These are phyloP conservation scores for Spheniscus mendiculus DNA, from an alignment of 2,113 vertebrate genomes.

Conservation along the genomic window DNA sequence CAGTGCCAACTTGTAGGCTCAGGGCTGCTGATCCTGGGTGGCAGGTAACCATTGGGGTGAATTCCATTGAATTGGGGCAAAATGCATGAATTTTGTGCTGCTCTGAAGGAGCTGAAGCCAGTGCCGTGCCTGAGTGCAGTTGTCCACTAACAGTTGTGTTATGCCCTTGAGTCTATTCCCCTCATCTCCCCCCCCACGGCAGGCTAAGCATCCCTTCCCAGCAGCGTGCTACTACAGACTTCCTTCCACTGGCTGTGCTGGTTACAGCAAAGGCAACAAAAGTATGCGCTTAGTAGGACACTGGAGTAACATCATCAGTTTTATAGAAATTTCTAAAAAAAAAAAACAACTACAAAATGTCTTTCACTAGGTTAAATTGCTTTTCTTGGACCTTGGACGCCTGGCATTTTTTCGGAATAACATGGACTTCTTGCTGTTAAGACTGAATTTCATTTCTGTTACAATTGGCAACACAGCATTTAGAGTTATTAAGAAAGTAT, in stretches of 20 bases:
- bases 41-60: background rate
- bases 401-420: background rate
- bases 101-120: background rate
- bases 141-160: background rate
- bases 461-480: background rate
- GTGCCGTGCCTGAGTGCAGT: background rate
- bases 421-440: background rate
- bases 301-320: background rate
- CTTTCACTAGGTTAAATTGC: background rate
- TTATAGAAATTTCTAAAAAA: background rate
- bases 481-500: background rate
- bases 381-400: background rate
- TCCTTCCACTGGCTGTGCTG: background rate
- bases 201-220: background rate
- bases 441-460: background rate
- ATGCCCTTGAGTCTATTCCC: background rate
- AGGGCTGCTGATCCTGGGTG: background rate
- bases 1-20: background rate
- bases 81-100: background rate
- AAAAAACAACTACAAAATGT: background rate
- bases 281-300: background rate
- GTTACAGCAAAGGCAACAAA: background rate
- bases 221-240: background rate
- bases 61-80: background rate
- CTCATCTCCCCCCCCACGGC: fast-evolving